Base-by-base conservation (phyloP, 2,113 vertebrate species). In the Siniperca knerii region DNA sequence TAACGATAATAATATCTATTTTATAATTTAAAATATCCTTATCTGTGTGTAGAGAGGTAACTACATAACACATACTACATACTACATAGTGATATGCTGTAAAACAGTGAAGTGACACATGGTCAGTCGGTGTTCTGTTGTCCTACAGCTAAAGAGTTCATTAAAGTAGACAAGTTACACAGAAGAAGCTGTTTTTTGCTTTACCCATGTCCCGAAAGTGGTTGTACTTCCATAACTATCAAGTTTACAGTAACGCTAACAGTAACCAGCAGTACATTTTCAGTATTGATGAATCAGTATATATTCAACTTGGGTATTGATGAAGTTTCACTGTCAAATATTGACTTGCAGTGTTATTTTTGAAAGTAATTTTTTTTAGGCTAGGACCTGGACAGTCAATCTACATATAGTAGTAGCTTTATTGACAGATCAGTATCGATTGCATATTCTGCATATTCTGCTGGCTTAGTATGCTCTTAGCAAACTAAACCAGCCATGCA, bases 371-470 rank as follows among this genome's bases (percentile, higher is more conserved):
- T 25, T 61, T 44, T 46, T 84, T 61, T 18, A 72, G 42, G 21
- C 2, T 25, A 73, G 71, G 54, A 66, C 23, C 25, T 10, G 6
- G 44, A 46, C 13, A 48, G 25, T 79, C 21, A 29, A 70, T 75
- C 35, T 23, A 3, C 37, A 37, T 21, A 40, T 35, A 58, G 55
- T 40, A 16, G 37, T 1, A 48, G 64, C 25, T 42, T 18, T 40
- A 76, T 50, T 65, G 66, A 75, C 66, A 18, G 62, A 58, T 68
- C 23, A 15, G 33, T 40, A 76, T 76, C 66, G 73, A 83, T 16
- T 52, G 40, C 44, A 68, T 29, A 66, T 78, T 55, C 12, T 82
- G 44, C 60, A 55, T 29, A 29, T 29, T 29, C 29, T 29, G 29
- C 29, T 2, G 29, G 29, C 29, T 29, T 29, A 29, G 29, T 29